A percentile compares a stretch with the other conserved stretches of the same genome.
phyloP scores from a whole-genome alignment of 2,888 invertebrate species.

The Lissonota sp. region DNA sequence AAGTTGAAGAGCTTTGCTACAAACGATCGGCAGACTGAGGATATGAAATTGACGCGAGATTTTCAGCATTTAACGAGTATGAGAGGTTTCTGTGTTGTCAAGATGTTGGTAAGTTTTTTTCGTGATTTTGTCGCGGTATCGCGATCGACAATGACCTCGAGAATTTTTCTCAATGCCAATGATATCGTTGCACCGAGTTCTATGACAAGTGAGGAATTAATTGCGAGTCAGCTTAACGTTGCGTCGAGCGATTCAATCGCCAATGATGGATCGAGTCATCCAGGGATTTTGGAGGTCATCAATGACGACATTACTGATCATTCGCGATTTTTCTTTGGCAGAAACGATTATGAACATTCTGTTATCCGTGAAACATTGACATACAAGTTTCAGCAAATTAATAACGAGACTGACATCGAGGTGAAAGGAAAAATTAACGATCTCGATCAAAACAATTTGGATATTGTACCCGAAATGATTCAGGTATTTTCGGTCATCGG shows the following conservation, averaged over 20 bases:
- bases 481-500: slow-evolving; percentile 8
- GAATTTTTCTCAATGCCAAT: slow-evolving; percentile 10
- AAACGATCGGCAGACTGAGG: slow-evolving; percentile 13
- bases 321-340: slow-evolving; percentile 48
- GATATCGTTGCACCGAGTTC: slow-evolving; percentile 8
- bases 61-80: slow-evolving; percentile 46
- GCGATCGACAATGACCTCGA: slow-evolving; percentile 54
- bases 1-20: slow-evolving; percentile 49
- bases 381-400: neutral
- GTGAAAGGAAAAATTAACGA: neutral
- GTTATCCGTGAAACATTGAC: neutral
- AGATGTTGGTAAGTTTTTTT: slow-evolving; percentile 55
- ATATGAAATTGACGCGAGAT: slow-evolving; percentile 10
- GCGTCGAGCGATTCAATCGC: neutral
- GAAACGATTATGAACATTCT: neutral
- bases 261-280: neutral
- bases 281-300: neutral
- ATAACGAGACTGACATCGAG: neutral
- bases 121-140: slow-evolving; percentile 48
- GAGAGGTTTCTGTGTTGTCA: slow-evolving; percentile 54
- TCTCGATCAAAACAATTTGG: neutral
- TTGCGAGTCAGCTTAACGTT: slow-evolving; percentile 8
- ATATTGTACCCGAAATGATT: slow-evolving; percentile 8
- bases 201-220: slow-evolving; percentile 19
- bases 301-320: slow-evolving; percentile 17